A percentile compares a stretch with the other conserved stretches of the same genome.
Conservation (phyloP, 2,888 invertebrate species). For the Hydroisotoma schaefferi region DNA sequence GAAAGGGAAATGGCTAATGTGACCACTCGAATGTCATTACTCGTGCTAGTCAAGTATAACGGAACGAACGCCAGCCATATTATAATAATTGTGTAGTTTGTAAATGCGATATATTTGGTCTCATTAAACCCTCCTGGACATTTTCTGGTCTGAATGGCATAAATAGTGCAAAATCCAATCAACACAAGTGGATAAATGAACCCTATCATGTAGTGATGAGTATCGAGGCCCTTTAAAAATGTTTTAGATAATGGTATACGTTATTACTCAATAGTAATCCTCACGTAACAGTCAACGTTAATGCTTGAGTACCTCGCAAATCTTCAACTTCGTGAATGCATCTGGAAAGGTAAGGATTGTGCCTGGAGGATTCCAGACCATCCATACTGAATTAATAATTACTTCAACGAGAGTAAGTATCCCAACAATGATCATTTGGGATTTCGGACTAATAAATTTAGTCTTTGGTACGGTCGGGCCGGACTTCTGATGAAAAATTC, state of each 20-base stretch:
- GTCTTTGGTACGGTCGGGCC: constrained; percentile 52
- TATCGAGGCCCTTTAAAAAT: constrained; percentile 54
- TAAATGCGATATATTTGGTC: constrained; percentile 59
- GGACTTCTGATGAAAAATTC: constrained; percentile 56
- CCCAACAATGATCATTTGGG: constrained; percentile 57
- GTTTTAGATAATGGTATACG: no score
- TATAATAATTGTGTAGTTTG: constrained; percentile 59
- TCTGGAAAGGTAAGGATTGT: constrained; percentile 53
- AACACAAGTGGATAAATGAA: constrained; percentile 58
- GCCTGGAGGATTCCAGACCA: constrained; percentile 55
- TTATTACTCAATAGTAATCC: no score
- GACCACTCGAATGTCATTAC: constrained; percentile 56
- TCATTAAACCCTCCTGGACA: constrained; percentile 62
- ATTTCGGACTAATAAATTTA: constrained; percentile 52
- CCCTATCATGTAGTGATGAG: constrained; percentile 55
- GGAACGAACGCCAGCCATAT: constrained; percentile 60
- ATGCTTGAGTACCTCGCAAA: constrained; percentile 52
- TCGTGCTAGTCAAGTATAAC: constrained; percentile 56
- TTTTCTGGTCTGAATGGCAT: constrained; percentile 59
- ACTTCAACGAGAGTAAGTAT: constrained; percentile 56
- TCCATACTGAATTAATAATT: constrained; percentile 56
- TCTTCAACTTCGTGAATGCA: constrained; percentile 51
- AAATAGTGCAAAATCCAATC: constrained; percentile 57
- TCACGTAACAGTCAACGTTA: no score
- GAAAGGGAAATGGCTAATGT: constrained; percentile 58